phyloP scores from a whole-genome alignment of 2,113 vertebrate species.

The Prochilodus magdalenae region DNA sequence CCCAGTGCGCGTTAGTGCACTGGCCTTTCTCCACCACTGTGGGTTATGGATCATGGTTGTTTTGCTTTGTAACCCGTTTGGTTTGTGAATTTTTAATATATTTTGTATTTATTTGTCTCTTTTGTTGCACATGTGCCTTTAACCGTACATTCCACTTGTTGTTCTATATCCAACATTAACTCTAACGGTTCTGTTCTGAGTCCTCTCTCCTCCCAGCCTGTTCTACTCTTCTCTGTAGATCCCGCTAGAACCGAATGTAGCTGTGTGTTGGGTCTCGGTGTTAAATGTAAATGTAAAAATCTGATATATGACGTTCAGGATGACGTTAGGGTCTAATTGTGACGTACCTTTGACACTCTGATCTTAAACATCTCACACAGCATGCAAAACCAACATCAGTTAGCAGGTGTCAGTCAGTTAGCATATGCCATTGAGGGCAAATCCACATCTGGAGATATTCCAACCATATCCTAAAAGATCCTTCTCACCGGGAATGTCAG shows the following conservation, averaged over 20 bases:
- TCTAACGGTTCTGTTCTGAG: not conserved
- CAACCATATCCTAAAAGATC: too few species aligned
- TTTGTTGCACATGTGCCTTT: constrained; percentile 46
- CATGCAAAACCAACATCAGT: not conserved
- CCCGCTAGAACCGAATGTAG: not conserved
- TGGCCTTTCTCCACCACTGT: not conserved
- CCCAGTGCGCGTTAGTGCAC: not conserved
- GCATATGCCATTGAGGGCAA: not conserved
- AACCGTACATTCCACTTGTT: constrained; percentile 17
- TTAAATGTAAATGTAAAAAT: not conserved
- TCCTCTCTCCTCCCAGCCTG: not conserved
- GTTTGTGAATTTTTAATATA: not conserved
- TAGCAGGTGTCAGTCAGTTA: too few species aligned
- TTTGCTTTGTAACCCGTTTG: not conserved
- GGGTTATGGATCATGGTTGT: not conserved
- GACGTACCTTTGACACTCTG: not conserved
- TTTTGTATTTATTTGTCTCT: constrained; percentile 45
- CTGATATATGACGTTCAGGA: not conserved
- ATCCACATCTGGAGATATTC: not conserved
- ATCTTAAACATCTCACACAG: not conserved
- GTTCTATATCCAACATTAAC: constrained; percentile 8
- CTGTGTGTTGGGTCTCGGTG: not conserved
- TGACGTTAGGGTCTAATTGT: not conserved
- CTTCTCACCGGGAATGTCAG: too few species aligned
- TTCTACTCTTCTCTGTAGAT: not conserved